Percentiles rank a stretch among this genome's conserved stretches.
These are phyloP conservation scores for Notiomystis cincta DNA, from an alignment of 2,113 vertebrate species.

Conservation along the genomic window DNA sequence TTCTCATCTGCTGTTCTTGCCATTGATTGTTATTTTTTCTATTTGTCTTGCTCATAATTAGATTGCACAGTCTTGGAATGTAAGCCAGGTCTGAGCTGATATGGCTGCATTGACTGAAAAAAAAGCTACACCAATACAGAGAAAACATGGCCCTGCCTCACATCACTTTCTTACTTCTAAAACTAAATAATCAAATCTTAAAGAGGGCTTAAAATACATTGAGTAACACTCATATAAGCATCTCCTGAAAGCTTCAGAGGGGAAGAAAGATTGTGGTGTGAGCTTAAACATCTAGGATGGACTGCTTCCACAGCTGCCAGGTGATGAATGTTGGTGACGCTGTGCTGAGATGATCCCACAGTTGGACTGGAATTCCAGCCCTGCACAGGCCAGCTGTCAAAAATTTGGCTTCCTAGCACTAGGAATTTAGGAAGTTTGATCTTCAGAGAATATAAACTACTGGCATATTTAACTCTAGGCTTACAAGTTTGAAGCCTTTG, in stretches of 20 bases:
- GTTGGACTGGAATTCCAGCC: background rate
- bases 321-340: background rate
- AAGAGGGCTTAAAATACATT: background rate
- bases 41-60: background rate
- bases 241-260: background rate
- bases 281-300: background rate
- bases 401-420: background rate
- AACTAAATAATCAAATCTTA: background rate
- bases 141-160: background rate
- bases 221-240: background rate
- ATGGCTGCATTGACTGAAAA: background rate
- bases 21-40: background rate
- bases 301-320: background rate
- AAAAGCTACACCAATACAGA: background rate
- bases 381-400: background rate
- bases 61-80: background rate
- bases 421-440: background rate
- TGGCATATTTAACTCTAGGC: background rate
- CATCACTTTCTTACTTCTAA: background rate
- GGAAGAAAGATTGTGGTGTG: background rate
- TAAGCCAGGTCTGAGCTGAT: background rate
- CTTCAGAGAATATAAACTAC: background rate
- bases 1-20: background rate
- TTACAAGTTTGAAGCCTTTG: background rate
- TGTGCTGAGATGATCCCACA: background rate